Base-by-base conservation (phyloP, 2,888 invertebrate genomes). In the Scaptomyza tumidula region DNA sequence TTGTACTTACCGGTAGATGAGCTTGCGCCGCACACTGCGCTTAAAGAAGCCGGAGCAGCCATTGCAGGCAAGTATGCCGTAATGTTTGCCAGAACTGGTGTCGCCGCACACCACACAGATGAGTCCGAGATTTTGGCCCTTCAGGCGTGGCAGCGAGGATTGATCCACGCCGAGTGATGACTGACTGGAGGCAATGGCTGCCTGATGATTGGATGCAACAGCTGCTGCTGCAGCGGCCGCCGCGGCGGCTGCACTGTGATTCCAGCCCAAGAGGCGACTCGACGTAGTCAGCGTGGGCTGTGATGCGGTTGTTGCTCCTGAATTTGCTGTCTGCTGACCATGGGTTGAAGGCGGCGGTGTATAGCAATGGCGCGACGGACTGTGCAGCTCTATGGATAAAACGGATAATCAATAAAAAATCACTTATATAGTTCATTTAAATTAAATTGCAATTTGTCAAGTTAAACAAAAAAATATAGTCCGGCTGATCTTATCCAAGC, bases 41-140 rank as follows among this genome's bases (percentile, higher is more conserved):
- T 99, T 99, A 94, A 99, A 99, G 93, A 99, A 99, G 0, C 99
- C 99, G 62, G 98, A 98, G 93, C 99, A 99, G 0, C 99, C 99
- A 90, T 99, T 99, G 93, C 99, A 99, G 0, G 99, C 99, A 73
- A 99, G 94, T 89, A 99, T 99, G 0, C 99, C 99, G 92, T 98
- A 99, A 92, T 99, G 99, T 89, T 99, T 99, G 2, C 99, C 99
- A 2, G 98, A 98, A 83, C 98, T 98, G 6, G 98, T 98, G 92
- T 99, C 99, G 0, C 98, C 98, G 89, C 99, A 99, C 0, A 99
- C 99, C 57, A 98, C 97, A 92, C 99, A 99, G 64, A 96, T 96
- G 57, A 99, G 93, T 0, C 98, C 98, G 1, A 95, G 93, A 49
- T 94, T 93, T 91, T 96, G 93, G 90, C 93, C 91, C 92, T 94